phyloP scores from a whole-genome alignment of 2,113 vertebrate species.

The Regulus satrapa region DNA sequence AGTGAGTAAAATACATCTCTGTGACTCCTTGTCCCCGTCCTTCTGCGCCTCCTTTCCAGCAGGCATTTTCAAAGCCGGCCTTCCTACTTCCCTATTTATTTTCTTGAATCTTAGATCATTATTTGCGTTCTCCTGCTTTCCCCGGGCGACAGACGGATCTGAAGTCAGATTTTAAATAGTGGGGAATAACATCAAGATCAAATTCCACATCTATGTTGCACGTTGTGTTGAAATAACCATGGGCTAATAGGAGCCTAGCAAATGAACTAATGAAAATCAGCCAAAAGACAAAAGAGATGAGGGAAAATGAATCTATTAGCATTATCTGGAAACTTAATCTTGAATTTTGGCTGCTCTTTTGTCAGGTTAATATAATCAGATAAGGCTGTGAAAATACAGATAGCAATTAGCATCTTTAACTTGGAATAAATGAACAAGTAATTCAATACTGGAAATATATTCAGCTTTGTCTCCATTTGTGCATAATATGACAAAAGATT shows the following conservation, averaged over 20 bases:
- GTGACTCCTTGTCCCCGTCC: not conserved
- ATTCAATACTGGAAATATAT: not conserved
- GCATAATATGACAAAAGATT: not conserved
- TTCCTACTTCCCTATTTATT: not conserved
- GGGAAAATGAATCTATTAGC: not conserved
- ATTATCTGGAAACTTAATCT: slow-evolving; percentile 43
- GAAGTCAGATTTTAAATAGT: slow-evolving; percentile 14
- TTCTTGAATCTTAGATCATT: not conserved
- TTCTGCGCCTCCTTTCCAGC: not conserved
- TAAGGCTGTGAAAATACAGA: slow-evolving; percentile 39
- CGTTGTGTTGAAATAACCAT: not conserved
- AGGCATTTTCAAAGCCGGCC: not conserved
- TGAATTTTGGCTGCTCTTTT: slow-evolving; percentile 38
- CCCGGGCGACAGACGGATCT: not conserved
- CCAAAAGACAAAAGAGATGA: not conserved
- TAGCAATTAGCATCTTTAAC: slow-evolving; percentile 39
- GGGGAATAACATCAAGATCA: not conserved
- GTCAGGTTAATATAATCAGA: slow-evolving; percentile 42
- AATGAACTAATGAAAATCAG: not conserved
- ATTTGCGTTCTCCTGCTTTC: slow-evolving; percentile 10
- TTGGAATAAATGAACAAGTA: slow-evolving; percentile 21
- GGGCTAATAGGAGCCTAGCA: not conserved
- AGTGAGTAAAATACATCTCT: not conserved
- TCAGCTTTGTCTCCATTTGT: not conserved
- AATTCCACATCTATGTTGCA: not conserved